phyloP scores from a whole-genome alignment of 2,113 vertebrate genomes.

The Oreotrochilus melanogaster region DNA sequence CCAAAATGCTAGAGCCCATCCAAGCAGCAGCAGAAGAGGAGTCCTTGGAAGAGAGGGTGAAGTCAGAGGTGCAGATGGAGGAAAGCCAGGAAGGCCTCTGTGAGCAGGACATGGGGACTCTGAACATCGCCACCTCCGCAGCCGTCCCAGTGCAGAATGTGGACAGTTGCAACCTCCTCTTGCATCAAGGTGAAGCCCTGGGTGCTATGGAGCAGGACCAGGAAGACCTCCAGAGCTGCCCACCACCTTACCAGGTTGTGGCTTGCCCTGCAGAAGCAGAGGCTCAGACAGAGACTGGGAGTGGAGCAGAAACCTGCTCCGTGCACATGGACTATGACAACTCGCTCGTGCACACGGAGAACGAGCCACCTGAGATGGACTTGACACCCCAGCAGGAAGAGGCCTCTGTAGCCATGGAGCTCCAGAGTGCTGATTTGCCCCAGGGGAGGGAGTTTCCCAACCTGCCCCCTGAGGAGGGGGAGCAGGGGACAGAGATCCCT shows the following conservation, averaged over 20 bases:
- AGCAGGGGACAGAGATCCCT: conserved; percentile 39
- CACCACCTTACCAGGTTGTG: conserved; percentile 72
- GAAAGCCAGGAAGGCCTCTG: conserved; percentile 68
- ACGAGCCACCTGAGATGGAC: background rate
- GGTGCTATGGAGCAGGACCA: conserved; percentile 73
- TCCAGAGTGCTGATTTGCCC: conserved; percentile 12
- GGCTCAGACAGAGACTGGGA: background rate
- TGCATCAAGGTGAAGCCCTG: conserved; percentile 68
- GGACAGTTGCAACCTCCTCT: conserved; percentile 40
- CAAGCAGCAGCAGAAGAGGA: conserved; percentile 60
- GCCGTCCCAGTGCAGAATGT: conserved; percentile 48
- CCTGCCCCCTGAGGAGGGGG: conserved; percentile 32
- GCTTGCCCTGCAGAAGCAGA: conserved; percentile 68
- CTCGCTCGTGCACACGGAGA: conserved; percentile 3
- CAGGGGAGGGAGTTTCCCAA: conserved; percentile 34
- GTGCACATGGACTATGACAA: conserved; percentile 64
- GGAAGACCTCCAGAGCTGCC: conserved; percentile 69
- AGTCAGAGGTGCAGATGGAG: conserved; percentile 77
- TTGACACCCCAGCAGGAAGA: conserved; percentile 75
- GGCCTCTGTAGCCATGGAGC: conserved; percentile 56
- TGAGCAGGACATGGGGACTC: conserved; percentile 56
- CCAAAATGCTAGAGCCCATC: conserved; percentile 78
- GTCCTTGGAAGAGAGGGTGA: conserved; percentile 75
- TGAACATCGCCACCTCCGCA: conserved; percentile 44
- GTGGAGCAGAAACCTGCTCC: conserved; percentile 49